Percentiles rank a stretch among this genome's conserved stretches.
Evolutionary conservation across 2,888 invertebrate species (phyloP).

Genomic region (Agonopterix subpropinquella): DNA sequence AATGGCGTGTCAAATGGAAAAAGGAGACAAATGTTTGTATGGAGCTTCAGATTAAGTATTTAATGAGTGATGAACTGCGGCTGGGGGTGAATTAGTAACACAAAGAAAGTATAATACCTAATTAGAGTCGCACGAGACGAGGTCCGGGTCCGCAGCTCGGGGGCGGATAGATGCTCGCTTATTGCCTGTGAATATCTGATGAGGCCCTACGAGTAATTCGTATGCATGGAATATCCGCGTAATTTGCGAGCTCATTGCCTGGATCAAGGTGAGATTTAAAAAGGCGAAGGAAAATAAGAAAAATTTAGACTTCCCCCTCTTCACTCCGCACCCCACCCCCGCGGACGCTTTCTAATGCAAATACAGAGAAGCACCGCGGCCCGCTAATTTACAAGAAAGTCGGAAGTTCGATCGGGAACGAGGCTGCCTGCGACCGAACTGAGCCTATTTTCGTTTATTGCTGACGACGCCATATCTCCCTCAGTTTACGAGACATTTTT

Average conservation of each 20-base stretch:
- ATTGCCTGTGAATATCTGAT: slow-evolving; percentile 17
- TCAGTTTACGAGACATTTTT: no score
- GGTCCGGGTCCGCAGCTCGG: neutral
- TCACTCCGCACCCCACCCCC: slow-evolving; percentile 1
- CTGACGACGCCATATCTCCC: no score
- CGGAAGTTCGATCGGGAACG: slow-evolving; percentile 9
- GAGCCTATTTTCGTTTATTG: no score
- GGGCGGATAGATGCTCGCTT: slow-evolving; percentile 1
- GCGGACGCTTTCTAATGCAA: slow-evolving; percentile 29
- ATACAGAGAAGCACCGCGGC: slow-evolving; percentile 31
- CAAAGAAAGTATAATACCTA: neutral
- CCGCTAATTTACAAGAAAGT: slow-evolving; percentile 31
- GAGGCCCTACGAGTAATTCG: slow-evolving; percentile 32
- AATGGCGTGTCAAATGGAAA: neutral
- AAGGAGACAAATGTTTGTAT: neutral
- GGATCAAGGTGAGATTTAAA: slow-evolving; percentile 49
- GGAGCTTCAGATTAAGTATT: neutral
- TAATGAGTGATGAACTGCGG: neutral
- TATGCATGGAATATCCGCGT: slow-evolving; percentile 53
- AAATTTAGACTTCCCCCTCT: slow-evolving; percentile 17
- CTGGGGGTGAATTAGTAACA: neutral
- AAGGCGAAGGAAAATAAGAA: slow-evolving; percentile 24
- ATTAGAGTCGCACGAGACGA: neutral
- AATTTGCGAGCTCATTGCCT: slow-evolving; percentile 52
- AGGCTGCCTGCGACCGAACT: neutral